Evolutionary conservation across 1,140 invertebrate species (phyloP).

Genomic region (Theocolax elegans): DNA sequence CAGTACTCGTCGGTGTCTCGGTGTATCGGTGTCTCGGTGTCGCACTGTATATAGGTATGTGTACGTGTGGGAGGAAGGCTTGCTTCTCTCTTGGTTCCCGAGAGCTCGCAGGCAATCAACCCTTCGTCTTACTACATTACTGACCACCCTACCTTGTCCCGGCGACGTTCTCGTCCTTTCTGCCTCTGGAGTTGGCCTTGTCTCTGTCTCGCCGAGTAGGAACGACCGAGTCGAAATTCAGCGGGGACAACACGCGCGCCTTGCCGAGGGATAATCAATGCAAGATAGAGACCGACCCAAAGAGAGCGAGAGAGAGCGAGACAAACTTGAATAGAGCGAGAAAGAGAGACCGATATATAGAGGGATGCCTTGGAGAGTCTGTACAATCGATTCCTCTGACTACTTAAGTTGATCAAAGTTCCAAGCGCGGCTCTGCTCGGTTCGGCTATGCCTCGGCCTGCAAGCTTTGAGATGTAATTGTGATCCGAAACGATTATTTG

Average conservation of each 20-base stretch:
- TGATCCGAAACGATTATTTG: slow-evolving; percentile 3
- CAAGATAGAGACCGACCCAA: slow-evolving; percentile 34
- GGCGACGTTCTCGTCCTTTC: slow-evolving; percentile 19
- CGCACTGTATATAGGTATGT: neutral
- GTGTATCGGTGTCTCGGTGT: too few relatives aligned
- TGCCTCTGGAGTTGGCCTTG: neutral
- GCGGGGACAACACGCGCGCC: slow-evolving; percentile 6
- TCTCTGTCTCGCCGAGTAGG: neutral
- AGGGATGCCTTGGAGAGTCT: slow-evolving; percentile 36
- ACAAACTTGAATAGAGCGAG: neutral
- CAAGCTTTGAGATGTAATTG: slow-evolving; percentile 43
- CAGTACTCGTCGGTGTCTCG: too few relatives aligned
- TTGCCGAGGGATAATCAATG: slow-evolving; percentile 38
- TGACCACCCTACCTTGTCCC: slow-evolving; percentile 55
- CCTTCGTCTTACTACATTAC: slow-evolving; percentile 66
- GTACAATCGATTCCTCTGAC: slow-evolving; percentile 35
- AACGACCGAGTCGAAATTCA: slow-evolving; percentile 30
- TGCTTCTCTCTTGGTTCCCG: slow-evolving; percentile 43
- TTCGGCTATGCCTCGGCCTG: slow-evolving; percentile 1
- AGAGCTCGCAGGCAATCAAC: slow-evolving; percentile 65
- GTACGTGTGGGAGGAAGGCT: slow-evolving; percentile 15
- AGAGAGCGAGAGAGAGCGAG: too few relatives aligned
- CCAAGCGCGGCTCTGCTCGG: too few relatives aligned
- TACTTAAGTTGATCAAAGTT: slow-evolving; percentile 43
- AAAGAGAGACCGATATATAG: slow-evolving; percentile 12